Percentiles rank a stretch among this genome's conserved stretches.
Evolutionary conservation across 2,888 invertebrate genomes (phyloP).

Genomic region (Spisula solida): DNA sequence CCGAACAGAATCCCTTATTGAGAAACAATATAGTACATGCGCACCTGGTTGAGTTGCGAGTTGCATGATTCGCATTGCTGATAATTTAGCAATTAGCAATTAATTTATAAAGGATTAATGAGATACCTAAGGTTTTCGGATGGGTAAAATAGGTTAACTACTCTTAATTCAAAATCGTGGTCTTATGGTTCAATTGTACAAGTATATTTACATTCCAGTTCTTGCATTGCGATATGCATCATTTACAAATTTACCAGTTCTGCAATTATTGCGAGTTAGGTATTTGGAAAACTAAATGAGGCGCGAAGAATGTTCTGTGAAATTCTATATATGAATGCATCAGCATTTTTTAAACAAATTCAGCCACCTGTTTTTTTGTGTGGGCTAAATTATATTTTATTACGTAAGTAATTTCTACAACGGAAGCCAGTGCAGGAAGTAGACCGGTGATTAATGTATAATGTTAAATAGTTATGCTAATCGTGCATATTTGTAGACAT

Average conservation of each 20-base stretch:
- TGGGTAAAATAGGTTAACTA: background rate
- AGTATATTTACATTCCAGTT: background rate
- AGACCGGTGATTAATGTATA: background rate
- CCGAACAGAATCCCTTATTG: too few relatives aligned
- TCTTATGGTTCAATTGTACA: background rate
- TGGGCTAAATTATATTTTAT: background rate
- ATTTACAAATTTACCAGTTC: background rate
- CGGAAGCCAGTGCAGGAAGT: background rate
- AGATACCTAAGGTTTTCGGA: background rate
- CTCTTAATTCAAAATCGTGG: background rate
- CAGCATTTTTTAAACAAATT: background rate
- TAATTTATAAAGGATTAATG: background rate
- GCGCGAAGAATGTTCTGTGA: background rate
- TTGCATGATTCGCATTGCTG: too few relatives aligned
- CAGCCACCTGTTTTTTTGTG: background rate
- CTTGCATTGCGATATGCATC: background rate
- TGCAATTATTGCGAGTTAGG: background rate
- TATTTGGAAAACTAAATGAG: conserved; percentile 13
- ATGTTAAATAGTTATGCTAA: conserved; percentile 4
- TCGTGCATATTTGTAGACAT: background rate
- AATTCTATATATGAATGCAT: background rate
- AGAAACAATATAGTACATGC: too few relatives aligned
- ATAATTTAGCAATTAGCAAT: too few relatives aligned
- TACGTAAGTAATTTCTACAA: background rate
- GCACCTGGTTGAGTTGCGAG: too few relatives aligned